Conservation (phyloP, 2,888 invertebrate species). For the Agriopis marginaria region DNA sequence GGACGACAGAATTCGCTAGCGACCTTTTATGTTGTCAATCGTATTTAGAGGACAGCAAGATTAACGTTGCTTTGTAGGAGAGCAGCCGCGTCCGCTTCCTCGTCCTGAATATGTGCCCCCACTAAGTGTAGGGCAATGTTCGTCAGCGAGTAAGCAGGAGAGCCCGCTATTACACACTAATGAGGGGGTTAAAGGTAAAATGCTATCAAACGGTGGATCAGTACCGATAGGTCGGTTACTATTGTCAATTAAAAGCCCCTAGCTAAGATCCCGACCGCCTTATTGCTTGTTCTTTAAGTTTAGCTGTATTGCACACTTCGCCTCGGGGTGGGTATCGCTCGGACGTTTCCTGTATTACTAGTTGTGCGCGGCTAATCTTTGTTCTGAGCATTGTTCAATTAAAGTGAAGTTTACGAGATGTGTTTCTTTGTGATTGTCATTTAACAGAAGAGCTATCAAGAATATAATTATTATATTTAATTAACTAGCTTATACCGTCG, state of each 20-base stretch:
- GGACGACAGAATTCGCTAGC: too few relatives aligned
- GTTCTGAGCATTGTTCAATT: slow-evolving; percentile 74
- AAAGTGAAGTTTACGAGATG: slow-evolving; percentile 71
- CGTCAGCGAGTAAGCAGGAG: slow-evolving; percentile 51
- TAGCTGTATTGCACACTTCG: slow-evolving; percentile 75
- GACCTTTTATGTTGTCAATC: too few relatives aligned
- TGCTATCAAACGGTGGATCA: slow-evolving; percentile 67
- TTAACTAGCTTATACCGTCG: not conserved
- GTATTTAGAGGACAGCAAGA: too few relatives aligned
- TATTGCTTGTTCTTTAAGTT: slow-evolving; percentile 76
- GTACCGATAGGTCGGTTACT: slow-evolving; percentile 68
- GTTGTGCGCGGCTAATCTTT: slow-evolving; percentile 71
- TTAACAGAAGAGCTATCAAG: slow-evolving; percentile 13
- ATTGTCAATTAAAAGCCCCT: slow-evolving; percentile 82
- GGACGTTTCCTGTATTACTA: slow-evolving; percentile 82
- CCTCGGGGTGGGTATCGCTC: slow-evolving; percentile 77
- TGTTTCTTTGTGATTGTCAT: slow-evolving; percentile 19
- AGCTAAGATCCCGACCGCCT: slow-evolving; percentile 76
- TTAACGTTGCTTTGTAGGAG: too few relatives aligned
- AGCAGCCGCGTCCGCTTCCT: too few relatives aligned
- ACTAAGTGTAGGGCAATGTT: slow-evolving; percentile 54
- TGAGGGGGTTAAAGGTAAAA: slow-evolving; percentile 73
- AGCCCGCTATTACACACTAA: slow-evolving; percentile 56
- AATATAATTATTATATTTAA: not conserved
- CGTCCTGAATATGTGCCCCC: too few relatives aligned